Percentiles rank a stretch among this genome's conserved stretches.
Evolutionary conservation across 2,888 invertebrate genomes (phyloP).

Genomic region (Hymenopus coronatus): DNA sequence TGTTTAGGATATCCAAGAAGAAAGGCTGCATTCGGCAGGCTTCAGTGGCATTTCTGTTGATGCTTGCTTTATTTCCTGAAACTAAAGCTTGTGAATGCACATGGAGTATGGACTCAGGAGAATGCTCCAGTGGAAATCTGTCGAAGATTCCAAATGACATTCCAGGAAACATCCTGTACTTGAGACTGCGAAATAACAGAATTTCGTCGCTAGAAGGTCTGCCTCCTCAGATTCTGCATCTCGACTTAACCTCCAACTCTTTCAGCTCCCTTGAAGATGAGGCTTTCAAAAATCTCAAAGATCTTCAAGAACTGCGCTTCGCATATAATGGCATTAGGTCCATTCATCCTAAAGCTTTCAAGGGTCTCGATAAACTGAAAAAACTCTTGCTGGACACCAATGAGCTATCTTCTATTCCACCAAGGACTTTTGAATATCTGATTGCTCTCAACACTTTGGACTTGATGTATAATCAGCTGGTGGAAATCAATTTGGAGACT

Average conservation of each 20-base stretch:
- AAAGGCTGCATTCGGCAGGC: too few species aligned
- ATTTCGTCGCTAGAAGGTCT: background rate
- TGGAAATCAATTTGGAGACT: background rate
- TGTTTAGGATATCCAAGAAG: too few species aligned
- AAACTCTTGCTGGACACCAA: background rate
- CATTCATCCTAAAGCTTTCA: background rate
- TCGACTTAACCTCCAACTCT: too few species aligned
- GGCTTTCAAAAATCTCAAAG: background rate
- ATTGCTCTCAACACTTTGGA: background rate
- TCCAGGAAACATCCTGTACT: background rate
- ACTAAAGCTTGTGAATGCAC: background rate
- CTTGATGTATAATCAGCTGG: background rate
- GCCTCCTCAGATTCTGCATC: too few species aligned
- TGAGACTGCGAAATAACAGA: background rate
- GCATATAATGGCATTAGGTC: background rate
- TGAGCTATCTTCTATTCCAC: background rate
- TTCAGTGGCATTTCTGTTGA: too few species aligned
- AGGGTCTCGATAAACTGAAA: background rate
- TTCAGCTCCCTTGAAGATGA: background rate
- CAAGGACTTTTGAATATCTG: background rate
- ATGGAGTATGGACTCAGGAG: background rate
- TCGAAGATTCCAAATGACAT: background rate
- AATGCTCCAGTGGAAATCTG: background rate
- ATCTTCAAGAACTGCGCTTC: background rate
- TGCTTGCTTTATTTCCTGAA: background rate